Evolutionary conservation across 2,797 vertebrate species (phyloP).

Genomic region (Prunella strophiata): DNA sequence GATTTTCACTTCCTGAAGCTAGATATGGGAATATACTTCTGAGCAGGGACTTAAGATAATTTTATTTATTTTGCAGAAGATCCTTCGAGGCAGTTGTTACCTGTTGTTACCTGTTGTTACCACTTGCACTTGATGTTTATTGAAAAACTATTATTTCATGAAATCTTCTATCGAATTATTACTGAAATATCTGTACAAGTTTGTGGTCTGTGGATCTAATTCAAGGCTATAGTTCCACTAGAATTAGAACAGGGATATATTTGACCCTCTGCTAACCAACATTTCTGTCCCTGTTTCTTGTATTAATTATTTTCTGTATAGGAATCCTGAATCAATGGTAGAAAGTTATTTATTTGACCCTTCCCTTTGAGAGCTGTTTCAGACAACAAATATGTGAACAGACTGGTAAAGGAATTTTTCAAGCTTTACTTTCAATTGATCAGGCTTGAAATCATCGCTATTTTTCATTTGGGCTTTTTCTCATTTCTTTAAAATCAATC

Average conservation of each 20-base stretch:
- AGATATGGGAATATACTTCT: not conserved
- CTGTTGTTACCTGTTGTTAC: not conserved
- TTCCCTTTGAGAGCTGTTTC: conserved; percentile 40
- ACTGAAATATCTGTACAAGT: not conserved
- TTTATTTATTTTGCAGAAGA: conserved; percentile 10
- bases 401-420: conserved; percentile 17
- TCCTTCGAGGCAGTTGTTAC: not conserved
- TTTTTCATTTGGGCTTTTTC: not conserved
- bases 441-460: not conserved
- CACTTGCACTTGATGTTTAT: conserved; percentile 7
- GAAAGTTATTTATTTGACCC: conserved; percentile 36
- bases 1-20: not conserved
- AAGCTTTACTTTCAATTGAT: not conserved
- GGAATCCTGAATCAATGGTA: not conserved
- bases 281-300: not conserved
- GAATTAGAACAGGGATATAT: conserved; percentile 8
- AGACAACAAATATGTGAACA: conserved; percentile 28
- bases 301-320: not conserved
- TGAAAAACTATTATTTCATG: conserved; percentile 17
- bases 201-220: conserved; percentile 35
- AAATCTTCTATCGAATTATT: not conserved
- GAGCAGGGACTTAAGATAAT: not conserved
- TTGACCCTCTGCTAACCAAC: not conserved
- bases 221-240: conserved; percentile 23
- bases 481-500: conserved; percentile 24